Evolutionary conservation across 2,888 invertebrate genomes (phyloP).

Genomic region (Mimachlamys varia): DNA sequence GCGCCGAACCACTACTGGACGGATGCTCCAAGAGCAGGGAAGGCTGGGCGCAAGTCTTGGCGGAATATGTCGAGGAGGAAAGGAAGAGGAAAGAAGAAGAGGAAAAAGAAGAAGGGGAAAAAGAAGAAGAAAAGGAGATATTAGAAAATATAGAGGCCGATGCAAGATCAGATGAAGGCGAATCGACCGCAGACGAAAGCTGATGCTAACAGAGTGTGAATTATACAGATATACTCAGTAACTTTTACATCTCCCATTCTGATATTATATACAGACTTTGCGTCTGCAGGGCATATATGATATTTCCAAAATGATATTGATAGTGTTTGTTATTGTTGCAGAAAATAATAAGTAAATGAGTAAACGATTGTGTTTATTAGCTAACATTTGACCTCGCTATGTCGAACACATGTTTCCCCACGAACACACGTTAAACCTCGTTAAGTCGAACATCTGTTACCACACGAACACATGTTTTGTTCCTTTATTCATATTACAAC

Average conservation of each 20-base stretch:
- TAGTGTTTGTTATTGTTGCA: neutral
- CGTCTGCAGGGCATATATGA: neutral
- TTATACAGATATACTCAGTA: neutral
- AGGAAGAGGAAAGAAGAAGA: neutral
- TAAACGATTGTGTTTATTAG: neutral
- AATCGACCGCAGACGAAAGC: neutral
- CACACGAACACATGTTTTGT: too few relatives aligned
- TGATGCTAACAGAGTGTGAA: neutral
- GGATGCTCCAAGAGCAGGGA: slow-evolving; percentile 34
- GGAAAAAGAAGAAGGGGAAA: neutral
- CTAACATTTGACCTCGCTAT: neutral
- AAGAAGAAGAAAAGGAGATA: neutral
- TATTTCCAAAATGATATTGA: neutral
- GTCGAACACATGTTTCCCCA: neutral
- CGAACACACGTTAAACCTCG: too few relatives aligned
- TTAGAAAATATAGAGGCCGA: neutral
- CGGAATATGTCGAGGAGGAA: neutral
- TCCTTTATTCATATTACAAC: too few relatives aligned
- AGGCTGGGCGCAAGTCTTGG: neutral
- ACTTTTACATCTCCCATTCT: neutral
- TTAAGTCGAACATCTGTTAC: too few relatives aligned
- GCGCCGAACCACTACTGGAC: slow-evolving; percentile 37
- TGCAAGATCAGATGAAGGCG: neutral
- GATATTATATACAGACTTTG: neutral
- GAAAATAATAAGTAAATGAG: neutral